These are phyloP conservation scores for Carassius gibelio DNA, from an alignment of 2,113 vertebrate genomes.

Conservation along the genomic window DNA sequence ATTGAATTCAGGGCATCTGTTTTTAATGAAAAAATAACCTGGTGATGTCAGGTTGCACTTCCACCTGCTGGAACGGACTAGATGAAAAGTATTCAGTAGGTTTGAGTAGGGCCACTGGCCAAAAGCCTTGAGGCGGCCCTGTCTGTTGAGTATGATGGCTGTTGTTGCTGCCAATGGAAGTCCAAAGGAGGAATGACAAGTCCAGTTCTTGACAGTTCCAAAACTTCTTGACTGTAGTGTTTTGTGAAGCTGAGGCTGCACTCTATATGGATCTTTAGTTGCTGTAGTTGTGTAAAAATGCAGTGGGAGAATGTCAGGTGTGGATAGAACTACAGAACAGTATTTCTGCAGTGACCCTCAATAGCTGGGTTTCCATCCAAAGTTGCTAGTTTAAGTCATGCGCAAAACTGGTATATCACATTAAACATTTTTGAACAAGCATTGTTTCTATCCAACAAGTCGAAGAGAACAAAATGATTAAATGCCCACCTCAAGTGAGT, in stretches of 20 bases:
- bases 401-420: no score
- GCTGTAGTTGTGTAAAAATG: not conserved
- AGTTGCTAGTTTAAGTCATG: no score
- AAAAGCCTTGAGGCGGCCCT: not conserved
- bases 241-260: not conserved
- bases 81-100: not conserved
- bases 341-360: not conserved
- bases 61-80: not conserved
- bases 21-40: not conserved
- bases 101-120: not conserved
- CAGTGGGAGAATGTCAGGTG: not conserved
- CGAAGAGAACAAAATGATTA: no score
- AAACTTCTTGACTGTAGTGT: not conserved
- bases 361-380: no score
- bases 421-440: no score
- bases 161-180: not conserved
- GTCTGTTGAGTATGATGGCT: not conserved
- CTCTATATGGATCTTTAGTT: not conserved
- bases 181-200: not conserved
- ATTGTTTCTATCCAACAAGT: no score
- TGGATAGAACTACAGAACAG: constrained; percentile 22
- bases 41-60: constrained; percentile 5
- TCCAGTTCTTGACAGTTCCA: not conserved
- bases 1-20: constrained; percentile 1
- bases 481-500: no score